phyloP scores from a whole-genome alignment of 2,888 invertebrate species.

The Cyaniris semiargus region DNA sequence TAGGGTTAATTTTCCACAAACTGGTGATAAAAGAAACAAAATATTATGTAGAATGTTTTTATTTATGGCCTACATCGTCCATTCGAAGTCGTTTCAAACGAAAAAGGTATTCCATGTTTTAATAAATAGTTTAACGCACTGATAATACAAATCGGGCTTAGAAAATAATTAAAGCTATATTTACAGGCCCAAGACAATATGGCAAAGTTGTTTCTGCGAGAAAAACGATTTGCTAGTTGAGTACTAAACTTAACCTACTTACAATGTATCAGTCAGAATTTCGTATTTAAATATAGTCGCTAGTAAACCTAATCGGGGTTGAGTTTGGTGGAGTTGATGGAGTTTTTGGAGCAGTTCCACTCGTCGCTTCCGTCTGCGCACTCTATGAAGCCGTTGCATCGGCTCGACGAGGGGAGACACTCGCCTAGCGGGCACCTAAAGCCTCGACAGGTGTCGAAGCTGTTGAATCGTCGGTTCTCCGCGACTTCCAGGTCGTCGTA shows the following conservation, averaged over 20 bases:
- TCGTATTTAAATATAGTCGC: conserved; percentile 61
- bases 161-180: conserved; percentile 59
- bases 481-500: conserved; percentile 69
- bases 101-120: conserved; percentile 75
- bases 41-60: conserved; percentile 51
- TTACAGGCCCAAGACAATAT: conserved; percentile 64
- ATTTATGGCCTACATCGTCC: conserved; percentile 74
- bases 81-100: conserved; percentile 73
- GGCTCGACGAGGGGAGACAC: conserved; percentile 84
- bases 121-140: conserved; percentile 69
- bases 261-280: conserved; percentile 76
- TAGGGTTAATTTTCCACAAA: neutral
- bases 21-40: conserved; percentile 41
- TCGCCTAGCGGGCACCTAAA: conserved; percentile 88
- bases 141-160: conserved; percentile 52
- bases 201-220: conserved; percentile 48
- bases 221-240: conserved; percentile 25
- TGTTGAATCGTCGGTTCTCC: conserved; percentile 60
- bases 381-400: conserved; percentile 89
- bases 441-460: conserved; percentile 80
- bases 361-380: conserved; percentile 89
- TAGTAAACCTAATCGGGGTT: conserved; percentile 62
- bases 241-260: conserved; percentile 53
- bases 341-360: conserved; percentile 74
- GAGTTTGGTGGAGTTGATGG: conserved; percentile 53